Evolutionary conservation across 2,888 invertebrate genomes (phyloP), one percentile per base, ranked within the genome.

Genomic region (Temnothorax rugatulus): DNA sequence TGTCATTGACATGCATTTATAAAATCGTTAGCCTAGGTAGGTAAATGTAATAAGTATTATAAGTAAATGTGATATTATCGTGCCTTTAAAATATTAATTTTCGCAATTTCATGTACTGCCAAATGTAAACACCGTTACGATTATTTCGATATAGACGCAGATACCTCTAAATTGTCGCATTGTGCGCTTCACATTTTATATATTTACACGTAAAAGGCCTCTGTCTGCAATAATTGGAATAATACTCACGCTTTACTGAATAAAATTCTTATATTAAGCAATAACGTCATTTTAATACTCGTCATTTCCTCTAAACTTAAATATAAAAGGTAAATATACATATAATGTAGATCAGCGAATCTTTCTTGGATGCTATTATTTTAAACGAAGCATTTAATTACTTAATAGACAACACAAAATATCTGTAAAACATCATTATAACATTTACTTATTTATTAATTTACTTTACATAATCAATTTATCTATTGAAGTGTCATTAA

Each of bases 51-150:
- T 81, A 47, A 74, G 73, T 75, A 15, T 69, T 84, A 66, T 82
- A 88, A 92, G 86, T 90, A 90, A 88, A 90, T 92, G 92, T 92
- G 92, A 92, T 92, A 92, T 88, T 89, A 89, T 89, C 79, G 90
- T 92, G 92, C 91, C 91, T 92, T 91, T 83, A 84, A 81, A 34
- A 61, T 73, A 25, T 85, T 84, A 29, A 29, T 85, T 83, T 84
- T 38, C 66, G 61, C 21, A 75, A 84, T 64, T 84, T 69, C 50
- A 66, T 52, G 50, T 89, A 87, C 86, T 89, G 87, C 85, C 87
- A 54, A 74, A 47, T 82, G 44, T 85, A 81, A 69, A 76, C 29
- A 61, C 8, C 69, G 41, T 76, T 47, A 63, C 41, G 79, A 54
- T 3, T 66, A 25, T 34, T 44, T 34, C 18, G 41, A 69, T 34